phyloP scores from a whole-genome alignment of 2,113 vertebrate species.

The Anthoscopus minutus region DNA sequence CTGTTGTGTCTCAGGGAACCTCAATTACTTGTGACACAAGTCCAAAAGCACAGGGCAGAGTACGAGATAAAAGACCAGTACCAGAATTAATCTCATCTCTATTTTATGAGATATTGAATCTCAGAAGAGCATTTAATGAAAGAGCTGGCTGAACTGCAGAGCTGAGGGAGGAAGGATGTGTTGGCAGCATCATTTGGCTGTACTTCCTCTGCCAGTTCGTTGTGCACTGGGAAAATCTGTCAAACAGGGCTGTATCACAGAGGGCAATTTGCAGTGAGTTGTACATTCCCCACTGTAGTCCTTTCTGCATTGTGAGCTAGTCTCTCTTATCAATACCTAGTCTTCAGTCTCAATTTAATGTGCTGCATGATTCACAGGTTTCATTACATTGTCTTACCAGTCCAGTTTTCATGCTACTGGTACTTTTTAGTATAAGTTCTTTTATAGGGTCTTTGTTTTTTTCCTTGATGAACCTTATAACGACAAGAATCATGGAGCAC shows the following conservation, averaged over 20 bases:
- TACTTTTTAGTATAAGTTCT: neutral
- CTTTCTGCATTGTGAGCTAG: neutral
- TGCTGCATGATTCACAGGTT: neutral
- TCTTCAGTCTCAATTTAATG: neutral
- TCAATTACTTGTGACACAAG: neutral
- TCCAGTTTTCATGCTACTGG: neutral
- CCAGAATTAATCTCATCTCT: neutral
- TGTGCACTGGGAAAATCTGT: neutral
- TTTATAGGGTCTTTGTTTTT: accelerated
- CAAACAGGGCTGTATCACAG: neutral
- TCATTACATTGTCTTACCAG: neutral
- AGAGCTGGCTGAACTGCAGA: neutral
- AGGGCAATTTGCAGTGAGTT: neutral
- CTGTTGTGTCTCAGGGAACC: neutral
- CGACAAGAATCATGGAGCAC: neutral
- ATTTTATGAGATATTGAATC: neutral
- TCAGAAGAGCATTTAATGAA: neutral
- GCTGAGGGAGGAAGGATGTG: neutral
- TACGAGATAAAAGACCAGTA: neutral
- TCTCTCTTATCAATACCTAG: neutral
- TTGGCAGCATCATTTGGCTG: neutral
- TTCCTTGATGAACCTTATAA: neutral
- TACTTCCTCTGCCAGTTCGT: neutral
- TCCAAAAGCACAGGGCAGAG: neutral
- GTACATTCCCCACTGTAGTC: neutral